phyloP scores from a whole-genome alignment of 2,888 invertebrate species.

The Cosmia pyralina region DNA sequence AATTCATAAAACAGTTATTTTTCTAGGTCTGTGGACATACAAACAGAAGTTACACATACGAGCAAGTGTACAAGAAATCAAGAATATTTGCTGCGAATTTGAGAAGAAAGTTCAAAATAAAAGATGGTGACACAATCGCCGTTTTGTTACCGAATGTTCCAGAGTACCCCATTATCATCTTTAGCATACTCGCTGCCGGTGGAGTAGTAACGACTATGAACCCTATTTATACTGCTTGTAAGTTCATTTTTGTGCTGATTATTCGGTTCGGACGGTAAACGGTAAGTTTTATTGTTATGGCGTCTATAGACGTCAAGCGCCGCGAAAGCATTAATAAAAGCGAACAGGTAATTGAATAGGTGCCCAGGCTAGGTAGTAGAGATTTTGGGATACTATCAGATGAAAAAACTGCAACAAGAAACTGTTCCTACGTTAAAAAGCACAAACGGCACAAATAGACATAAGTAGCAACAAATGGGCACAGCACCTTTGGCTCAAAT shows the following conservation, averaged over 20 bases:
- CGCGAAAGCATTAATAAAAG: too few relatives aligned
- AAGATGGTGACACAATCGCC: conserved; percentile 91
- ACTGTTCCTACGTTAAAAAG: neutral
- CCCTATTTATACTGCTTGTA: conserved; percentile 92
- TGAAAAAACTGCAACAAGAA: neutral
- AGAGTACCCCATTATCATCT: conserved; percentile 91
- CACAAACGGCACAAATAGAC: neutral
- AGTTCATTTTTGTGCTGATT: conserved; percentile 56
- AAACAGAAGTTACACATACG: conserved; percentile 92
- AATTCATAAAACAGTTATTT: neutral
- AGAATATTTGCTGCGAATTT: conserved; percentile 91
- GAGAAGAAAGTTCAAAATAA: conserved; percentile 90
- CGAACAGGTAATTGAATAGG: neutral
- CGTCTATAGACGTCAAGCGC: too few relatives aligned
- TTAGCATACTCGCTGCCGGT: conserved; percentile 92
- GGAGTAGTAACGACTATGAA: conserved; percentile 92
- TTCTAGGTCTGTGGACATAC: conserved; percentile 92
- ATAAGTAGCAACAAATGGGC: too few relatives aligned
- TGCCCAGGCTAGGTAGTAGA: neutral
- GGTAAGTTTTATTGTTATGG: too few relatives aligned
- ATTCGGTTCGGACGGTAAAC: too few relatives aligned
- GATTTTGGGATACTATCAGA: neutral
- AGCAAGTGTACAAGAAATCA: conserved; percentile 90
- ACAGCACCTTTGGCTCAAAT: too few relatives aligned
- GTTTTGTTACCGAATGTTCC: conserved; percentile 93